Conservation (phyloP, 2,888 invertebrate species). For the Pharmacophagus antenor region DNA sequence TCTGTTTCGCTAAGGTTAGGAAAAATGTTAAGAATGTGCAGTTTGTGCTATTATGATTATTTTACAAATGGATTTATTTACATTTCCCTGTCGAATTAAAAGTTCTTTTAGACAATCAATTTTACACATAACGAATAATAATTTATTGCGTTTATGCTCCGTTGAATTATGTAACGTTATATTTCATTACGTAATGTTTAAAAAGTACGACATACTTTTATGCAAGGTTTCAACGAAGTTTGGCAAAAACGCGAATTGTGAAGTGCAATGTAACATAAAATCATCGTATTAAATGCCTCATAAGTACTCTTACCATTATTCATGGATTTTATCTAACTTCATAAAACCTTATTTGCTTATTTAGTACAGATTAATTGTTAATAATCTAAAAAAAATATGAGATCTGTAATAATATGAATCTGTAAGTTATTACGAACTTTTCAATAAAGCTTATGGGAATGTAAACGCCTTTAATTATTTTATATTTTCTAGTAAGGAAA, state of each 20-base stretch:
- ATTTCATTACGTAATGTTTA: neutral
- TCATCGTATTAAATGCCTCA: constrained; percentile 1
- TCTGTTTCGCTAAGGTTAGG: neutral
- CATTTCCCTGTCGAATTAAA: neutral
- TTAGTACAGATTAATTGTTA: constrained; percentile 4
- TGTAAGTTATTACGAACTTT: constrained; percentile 41
- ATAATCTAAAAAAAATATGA: constrained; percentile 5
- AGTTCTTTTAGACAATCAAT: neutral
- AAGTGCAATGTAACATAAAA: neutral
- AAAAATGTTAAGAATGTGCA: neutral
- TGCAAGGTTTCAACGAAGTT: too few relatives aligned
- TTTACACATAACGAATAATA: neutral
- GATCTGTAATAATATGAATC: constrained; percentile 10
- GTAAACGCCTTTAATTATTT: constrained; percentile 22
- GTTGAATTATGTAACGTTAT: neutral
- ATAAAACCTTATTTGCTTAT: constrained; percentile 4
- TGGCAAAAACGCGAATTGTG: neutral
- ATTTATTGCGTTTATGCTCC: constrained; percentile 5
- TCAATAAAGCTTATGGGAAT: constrained; percentile 51
- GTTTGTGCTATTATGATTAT: neutral
- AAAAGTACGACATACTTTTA: neutral
- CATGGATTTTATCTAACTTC: neutral
- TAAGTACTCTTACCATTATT: constrained; percentile 2
- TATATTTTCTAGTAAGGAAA: neutral
- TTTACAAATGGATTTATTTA: neutral